These are phyloP conservation scores for Halcyon chelicuti DNA, from an alignment of 2,797 vertebrate species.

Conservation along the genomic window DNA sequence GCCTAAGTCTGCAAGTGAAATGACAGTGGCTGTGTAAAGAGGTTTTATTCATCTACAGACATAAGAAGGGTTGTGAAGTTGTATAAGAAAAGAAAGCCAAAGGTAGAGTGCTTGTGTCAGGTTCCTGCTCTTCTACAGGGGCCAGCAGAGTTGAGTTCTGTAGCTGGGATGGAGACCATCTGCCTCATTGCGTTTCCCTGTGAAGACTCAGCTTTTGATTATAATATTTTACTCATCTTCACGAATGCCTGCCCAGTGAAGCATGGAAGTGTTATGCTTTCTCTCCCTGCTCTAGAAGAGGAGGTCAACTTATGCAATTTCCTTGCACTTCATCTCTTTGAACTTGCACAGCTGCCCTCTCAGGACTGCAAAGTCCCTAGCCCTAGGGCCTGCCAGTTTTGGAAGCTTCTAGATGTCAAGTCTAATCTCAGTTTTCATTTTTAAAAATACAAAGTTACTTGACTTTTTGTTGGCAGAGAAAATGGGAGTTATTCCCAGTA, in stretches of 20 bases:
- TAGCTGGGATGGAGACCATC: not conserved
- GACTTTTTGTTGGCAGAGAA: slow-evolving; percentile 7
- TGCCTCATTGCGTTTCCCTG: not conserved
- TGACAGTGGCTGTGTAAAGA: not conserved
- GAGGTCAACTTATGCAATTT: slow-evolving; percentile 10
- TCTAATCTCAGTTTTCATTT: slow-evolving; percentile 12
- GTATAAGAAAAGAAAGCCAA: not conserved
- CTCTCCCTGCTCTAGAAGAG: not conserved
- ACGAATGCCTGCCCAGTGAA: not conserved
- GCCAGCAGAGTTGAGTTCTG: not conserved
- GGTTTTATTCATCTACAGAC: not conserved
- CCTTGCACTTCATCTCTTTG: slow-evolving; percentile 32
- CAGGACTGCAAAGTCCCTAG: not conserved
- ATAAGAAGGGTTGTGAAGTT: not conserved
- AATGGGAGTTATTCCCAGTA: not conserved
- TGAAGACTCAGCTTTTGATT: not conserved
- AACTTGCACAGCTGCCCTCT: not conserved
- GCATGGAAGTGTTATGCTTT: not conserved
- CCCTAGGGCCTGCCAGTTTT: slow-evolving; percentile 9
- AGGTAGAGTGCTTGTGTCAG: not conserved
- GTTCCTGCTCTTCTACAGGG: not conserved
- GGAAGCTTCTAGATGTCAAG: slow-evolving; percentile 23
- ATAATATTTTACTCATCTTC: not conserved
- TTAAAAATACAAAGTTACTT: not conserved
- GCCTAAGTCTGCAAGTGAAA: not conserved